Evolutionary conservation across 2,797 vertebrate genomes (phyloP), one percentile per base, ranked within the genome.

Genomic region (Sphenopsis melanotis): DNA sequence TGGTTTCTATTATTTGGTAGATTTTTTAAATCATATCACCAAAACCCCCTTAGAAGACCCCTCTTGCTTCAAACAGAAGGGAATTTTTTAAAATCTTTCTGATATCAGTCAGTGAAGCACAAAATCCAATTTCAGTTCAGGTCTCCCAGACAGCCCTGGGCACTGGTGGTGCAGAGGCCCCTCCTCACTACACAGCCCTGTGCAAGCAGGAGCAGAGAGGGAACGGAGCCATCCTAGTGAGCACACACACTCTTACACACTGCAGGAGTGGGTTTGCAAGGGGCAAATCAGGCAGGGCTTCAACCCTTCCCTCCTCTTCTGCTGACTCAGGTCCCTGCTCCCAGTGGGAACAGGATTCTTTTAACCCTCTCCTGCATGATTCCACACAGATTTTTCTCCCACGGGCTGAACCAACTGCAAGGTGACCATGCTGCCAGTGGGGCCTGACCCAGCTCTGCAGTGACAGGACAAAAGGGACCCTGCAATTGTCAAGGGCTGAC

Each of bases 51-150:
- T 79, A 71, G 66, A 93, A 91, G 39, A 78, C 5, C 53, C 74
- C 46, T 75, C 83, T 82, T 78, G 21, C 53, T 90, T 87, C 63
- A 90, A 71, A 81, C 4, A 81, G 61, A 87, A 60, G 9, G 47
- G 42, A 20, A 4, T 19, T 24, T 39, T 50, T 46, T 56, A 26
- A 4, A 4, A 42, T 71, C 26, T 77, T 89, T 57, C 71, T 84
- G 19, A 61, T 92, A 90, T 94, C 22, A 32, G 65, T 49, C 70
- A 90, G 41, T 82, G 84, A 89, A 94, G 53, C 89, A 89, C 79
- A 79, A 94, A 94, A 93, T 92, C 17, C 87, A 87, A 9, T 93
- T 93, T 95, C 69, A 83, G 14, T 36, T 83, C 44, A 75, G 65
- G 53, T 81, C 36, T 57, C 79, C 44, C 9, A 5, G 42, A 70